Conservation (phyloP, 2,888 invertebrate genomes). For the Drosophila stalkeri region DNA sequence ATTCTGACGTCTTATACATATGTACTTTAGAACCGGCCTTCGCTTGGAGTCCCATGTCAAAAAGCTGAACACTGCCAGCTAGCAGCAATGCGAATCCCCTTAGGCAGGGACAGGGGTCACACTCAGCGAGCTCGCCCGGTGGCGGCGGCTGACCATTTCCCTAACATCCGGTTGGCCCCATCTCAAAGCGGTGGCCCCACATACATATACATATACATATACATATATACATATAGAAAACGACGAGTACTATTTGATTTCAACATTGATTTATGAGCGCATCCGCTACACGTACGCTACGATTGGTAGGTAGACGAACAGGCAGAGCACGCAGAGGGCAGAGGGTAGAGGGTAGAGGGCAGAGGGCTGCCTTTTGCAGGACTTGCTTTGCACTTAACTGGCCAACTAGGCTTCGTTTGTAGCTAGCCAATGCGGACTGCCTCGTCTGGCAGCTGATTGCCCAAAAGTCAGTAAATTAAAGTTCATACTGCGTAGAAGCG, state of each 20-base stretch:
- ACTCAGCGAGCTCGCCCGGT: conserved; percentile 37
- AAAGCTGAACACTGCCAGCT: conserved; percentile 34
- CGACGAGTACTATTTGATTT: conserved; percentile 77
- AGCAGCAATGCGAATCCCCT: not conserved
- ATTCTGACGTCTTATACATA: conserved; percentile 63
- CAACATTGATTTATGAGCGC: conserved; percentile 80
- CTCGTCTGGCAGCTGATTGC: conserved; percentile 75
- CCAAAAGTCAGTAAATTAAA: conserved; percentile 79
- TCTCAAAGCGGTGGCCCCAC: conserved; percentile 22
- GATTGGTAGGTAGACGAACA: conserved; percentile 28
- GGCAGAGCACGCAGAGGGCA: not conserved
- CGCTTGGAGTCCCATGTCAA: conserved; percentile 65
- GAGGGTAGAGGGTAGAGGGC: not conserved
- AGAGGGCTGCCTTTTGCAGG: conserved; percentile 68
- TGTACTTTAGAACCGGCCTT: conserved; percentile 56
- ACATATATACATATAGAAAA: conserved; percentile 42
- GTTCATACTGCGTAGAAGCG: conserved; percentile 49
- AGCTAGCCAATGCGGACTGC: conserved; percentile 29
- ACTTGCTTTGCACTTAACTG: conserved; percentile 71
- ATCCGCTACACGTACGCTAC: conserved; percentile 74
- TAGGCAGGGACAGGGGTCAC: conserved; percentile 28
- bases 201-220: not conserved
- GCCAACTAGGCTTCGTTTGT: conserved; percentile 40
- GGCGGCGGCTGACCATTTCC: conserved; percentile 69
- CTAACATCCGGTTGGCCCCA: conserved; percentile 59